Evolutionary conservation across 2,888 invertebrate species (phyloP).

Genomic region (Caenorhabditis afra): DNA sequence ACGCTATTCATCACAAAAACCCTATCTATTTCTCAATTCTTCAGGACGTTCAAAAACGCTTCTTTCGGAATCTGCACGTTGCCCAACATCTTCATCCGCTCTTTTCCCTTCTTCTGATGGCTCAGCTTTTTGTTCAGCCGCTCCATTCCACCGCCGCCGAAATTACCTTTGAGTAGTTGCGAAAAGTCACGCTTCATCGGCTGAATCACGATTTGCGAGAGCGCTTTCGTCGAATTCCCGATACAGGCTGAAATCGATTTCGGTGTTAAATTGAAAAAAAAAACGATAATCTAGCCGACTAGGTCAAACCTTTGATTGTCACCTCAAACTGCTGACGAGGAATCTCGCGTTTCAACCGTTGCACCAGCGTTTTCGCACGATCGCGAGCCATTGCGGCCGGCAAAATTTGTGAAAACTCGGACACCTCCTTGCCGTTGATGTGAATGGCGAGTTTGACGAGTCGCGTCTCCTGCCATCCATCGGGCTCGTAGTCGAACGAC

Average conservation of each 20-base stretch:
- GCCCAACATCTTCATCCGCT: slow-evolving; percentile 92
- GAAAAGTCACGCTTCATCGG: slow-evolving; percentile 77
- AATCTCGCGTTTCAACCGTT: slow-evolving; percentile 75
- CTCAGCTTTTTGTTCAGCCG: slow-evolving; percentile 91
- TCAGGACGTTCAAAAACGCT: slow-evolving; percentile 86
- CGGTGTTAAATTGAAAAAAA: background rate
- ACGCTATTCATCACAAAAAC: background rate
- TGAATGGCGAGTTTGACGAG: slow-evolving; percentile 89
- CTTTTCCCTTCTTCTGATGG: slow-evolving; percentile 94
- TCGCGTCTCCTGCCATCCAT: slow-evolving; percentile 87
- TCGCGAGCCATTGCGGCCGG: slow-evolving; percentile 71
- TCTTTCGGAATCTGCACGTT: slow-evolving; percentile 93
- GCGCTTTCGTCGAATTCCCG: slow-evolving; percentile 74
- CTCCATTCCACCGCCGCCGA: slow-evolving; percentile 76
- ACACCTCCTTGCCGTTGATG: slow-evolving; percentile 84
- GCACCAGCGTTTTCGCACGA: slow-evolving; percentile 72
- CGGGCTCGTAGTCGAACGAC: slow-evolving; percentile 92
- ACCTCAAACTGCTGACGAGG: slow-evolving; percentile 78
- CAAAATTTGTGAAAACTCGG: slow-evolving; percentile 77
- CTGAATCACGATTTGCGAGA: slow-evolving; percentile 72
- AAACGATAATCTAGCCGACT: slow-evolving; percentile 27
- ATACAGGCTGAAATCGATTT: slow-evolving; percentile 57
- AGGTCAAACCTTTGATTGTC: slow-evolving; percentile 46
- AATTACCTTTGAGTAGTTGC: slow-evolving; percentile 75
- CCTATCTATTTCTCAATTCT: slow-evolving; percentile 62